Evolutionary conservation across 2,113 vertebrate genomes (phyloP).

Genomic region (Cheirogaleus medius): DNA sequence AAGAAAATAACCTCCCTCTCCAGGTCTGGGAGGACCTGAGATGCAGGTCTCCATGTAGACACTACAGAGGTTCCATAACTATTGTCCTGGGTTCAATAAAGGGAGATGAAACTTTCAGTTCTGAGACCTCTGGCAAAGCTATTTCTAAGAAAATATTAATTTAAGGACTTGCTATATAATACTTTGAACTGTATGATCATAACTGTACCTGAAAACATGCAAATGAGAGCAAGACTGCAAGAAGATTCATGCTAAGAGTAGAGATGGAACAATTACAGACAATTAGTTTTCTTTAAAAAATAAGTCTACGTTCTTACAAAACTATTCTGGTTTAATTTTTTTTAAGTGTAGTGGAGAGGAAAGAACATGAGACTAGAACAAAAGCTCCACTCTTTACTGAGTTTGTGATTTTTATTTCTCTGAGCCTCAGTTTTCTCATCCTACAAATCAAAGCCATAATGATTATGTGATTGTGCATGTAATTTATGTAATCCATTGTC

Average conservation of each 20-base stretch:
- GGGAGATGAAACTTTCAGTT: neutral
- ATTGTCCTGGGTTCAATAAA: neutral
- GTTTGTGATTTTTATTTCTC: neutral
- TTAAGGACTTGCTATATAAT: neutral
- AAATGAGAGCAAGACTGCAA: neutral
- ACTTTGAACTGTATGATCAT: neutral
- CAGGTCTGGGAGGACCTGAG: neutral
- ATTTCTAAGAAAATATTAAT: conserved; percentile 3
- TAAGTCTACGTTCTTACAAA: neutral
- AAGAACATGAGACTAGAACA: neutral
- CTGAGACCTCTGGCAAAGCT: neutral
- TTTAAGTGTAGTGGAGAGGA: neutral
- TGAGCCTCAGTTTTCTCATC: neutral
- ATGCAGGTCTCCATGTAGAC: neutral
- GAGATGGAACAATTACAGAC: neutral
- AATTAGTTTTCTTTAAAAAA: neutral
- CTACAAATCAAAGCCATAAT: neutral
- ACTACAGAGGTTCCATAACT: neutral
- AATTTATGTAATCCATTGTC: neutral
- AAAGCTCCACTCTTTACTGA: neutral
- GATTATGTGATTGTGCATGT: neutral
- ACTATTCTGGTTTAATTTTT: neutral
- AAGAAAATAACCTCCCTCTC: neutral
- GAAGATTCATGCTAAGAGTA: neutral
- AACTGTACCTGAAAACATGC: neutral